phyloP scores from a whole-genome alignment of 2,113 vertebrate genomes.

The Lepus timidus region DNA sequence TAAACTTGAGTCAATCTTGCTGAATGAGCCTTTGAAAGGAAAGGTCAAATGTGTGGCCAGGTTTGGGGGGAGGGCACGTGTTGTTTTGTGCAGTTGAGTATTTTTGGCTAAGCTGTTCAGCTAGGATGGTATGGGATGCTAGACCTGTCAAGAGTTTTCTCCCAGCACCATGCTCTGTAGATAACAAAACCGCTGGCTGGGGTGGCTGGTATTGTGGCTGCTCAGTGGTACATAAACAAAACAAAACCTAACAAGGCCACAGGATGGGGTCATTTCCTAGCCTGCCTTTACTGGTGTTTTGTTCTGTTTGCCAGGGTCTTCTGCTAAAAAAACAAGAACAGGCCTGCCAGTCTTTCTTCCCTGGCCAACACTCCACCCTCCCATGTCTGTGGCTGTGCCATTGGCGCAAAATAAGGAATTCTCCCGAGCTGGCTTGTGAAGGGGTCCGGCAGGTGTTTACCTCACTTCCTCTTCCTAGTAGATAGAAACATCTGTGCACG shows the following conservation, averaged over 20 bases:
- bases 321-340: not conserved
- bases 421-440: not conserved
- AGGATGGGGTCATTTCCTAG: not conserved
- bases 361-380: not conserved
- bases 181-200: not conserved
- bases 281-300: not conserved
- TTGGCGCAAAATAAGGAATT: conserved; percentile 18
- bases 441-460: conserved; percentile 7
- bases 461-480: conserved; percentile 26
- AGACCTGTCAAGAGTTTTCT: not conserved
- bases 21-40: not conserved
- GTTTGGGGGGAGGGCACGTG: not conserved
- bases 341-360: not conserved
- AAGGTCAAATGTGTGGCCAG: not conserved
- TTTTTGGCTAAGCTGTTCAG: not conserved
- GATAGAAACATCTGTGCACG: not conserved
- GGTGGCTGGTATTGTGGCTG: not conserved
- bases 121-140: no score
- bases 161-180: not conserved
- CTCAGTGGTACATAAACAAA: conserved; percentile 17
- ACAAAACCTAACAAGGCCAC: conserved; percentile 9
- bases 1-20: not conserved
- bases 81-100: not conserved
- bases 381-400: not conserved
- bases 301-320: not conserved